These are phyloP conservation scores for Tonatia bakeri DNA, from an alignment of 2,113 vertebrate genomes.

Conservation along the genomic window DNA sequence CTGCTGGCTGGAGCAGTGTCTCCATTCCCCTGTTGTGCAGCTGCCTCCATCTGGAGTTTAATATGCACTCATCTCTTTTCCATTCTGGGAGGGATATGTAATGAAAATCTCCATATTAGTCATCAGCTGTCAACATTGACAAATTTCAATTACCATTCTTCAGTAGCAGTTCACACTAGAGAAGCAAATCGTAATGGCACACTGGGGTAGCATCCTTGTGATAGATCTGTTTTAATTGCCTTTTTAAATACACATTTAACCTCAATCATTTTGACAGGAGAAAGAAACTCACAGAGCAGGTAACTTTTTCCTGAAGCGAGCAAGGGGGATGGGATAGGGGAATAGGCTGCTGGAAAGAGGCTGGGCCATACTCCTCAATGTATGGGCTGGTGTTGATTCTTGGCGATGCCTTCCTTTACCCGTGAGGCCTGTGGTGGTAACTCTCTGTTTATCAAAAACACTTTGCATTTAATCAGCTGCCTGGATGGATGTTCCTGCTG, in stretches of 20 bases:
- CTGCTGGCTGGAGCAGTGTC: not conserved
- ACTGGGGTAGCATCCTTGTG: conserved; percentile 59
- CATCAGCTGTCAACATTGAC: conserved; percentile 72
- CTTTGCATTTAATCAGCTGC: conserved; percentile 71
- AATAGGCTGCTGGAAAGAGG: conserved; percentile 35
- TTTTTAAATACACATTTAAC: conserved; percentile 71
- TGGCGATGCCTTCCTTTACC: not conserved
- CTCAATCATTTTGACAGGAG: conserved; percentile 61
- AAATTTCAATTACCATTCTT: conserved; percentile 75
- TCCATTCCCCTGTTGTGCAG: not conserved
- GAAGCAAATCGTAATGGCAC: conserved; percentile 54
- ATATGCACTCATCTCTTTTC: conserved; percentile 65
- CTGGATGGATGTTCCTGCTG: conserved; percentile 64
- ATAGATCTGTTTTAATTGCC: conserved; percentile 77
- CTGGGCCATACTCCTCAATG: not conserved
- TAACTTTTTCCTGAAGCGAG: conserved; percentile 39
- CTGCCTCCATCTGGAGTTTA: conserved; percentile 64
- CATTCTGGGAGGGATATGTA: conserved; percentile 62
- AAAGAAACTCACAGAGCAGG: conserved; percentile 29
- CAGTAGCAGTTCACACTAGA: conserved; percentile 60
- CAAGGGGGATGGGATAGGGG: not conserved
- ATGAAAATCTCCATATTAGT: conserved; percentile 78
- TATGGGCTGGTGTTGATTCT: conserved; percentile 31
- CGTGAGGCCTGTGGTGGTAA: not conserved
- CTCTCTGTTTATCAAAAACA: conserved; percentile 68